phyloP scores from a whole-genome alignment of 1,140 invertebrate species.

The Drosophila orosa region DNA sequence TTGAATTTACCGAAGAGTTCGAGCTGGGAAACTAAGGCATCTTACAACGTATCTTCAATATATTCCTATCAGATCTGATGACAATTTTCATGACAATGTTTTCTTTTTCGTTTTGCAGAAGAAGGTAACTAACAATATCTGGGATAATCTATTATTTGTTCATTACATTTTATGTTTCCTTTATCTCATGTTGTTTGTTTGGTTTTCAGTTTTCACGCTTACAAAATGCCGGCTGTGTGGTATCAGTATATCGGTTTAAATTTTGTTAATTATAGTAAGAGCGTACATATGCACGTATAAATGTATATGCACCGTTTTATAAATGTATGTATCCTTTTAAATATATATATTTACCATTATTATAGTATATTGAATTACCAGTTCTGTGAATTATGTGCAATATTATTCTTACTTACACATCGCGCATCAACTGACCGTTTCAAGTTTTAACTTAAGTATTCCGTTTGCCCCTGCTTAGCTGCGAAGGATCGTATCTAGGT shows the following conservation, averaged over 20 bases:
- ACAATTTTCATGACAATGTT: constrained; percentile 28
- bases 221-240: constrained; percentile 56
- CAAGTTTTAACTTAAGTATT: constrained; percentile 43
- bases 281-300: constrained; percentile 48
- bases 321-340: constrained; percentile 53
- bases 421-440: constrained; percentile 43
- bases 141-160: constrained; percentile 44
- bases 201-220: constrained; percentile 32
- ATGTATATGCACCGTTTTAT: constrained; percentile 41
- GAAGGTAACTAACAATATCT: constrained; percentile 44
- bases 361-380: constrained; percentile 63
- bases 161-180: constrained; percentile 19
- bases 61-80: constrained; percentile 46
- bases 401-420: constrained; percentile 50
- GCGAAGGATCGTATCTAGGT: constrained; percentile 50
- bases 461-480: constrained; percentile 30
- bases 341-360: constrained; percentile 42
- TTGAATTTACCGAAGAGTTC: constrained; percentile 36
- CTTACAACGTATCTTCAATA: constrained; percentile 39
- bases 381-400: constrained; percentile 77
- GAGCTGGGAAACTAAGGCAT: constrained; percentile 44
- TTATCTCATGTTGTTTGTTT: constrained; percentile 23
- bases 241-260: constrained; percentile 64
- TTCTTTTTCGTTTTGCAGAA: constrained; percentile 19
- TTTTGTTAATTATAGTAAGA: constrained; percentile 79